Evolutionary conservation across 2,113 vertebrate genomes (phyloP).

Genomic region (Pseudorhombus dupliciocellatus): DNA sequence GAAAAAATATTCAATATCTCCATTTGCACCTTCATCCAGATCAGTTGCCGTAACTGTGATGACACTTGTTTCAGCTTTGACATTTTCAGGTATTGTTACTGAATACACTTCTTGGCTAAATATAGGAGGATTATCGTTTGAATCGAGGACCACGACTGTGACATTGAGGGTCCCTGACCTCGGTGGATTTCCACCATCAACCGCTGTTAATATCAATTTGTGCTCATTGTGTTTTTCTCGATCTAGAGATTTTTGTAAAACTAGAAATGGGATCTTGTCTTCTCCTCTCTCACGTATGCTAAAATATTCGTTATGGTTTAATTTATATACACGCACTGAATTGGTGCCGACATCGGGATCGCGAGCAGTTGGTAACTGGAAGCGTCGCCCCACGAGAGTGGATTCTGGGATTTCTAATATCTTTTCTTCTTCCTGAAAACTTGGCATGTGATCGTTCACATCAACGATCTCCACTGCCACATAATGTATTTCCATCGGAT

Average conservation of each 20-base stretch:
- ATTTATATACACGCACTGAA: constrained; percentile 64
- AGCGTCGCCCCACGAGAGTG: constrained; percentile 30
- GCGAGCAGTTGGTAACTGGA: constrained; percentile 58
- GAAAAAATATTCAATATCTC: constrained; percentile 68
- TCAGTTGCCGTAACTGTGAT: constrained; percentile 68
- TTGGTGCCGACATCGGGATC: constrained; percentile 69
- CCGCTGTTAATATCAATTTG: constrained; percentile 60
- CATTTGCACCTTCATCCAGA: constrained; percentile 68
- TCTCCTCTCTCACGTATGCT: constrained; percentile 60
- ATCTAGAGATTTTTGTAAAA: constrained; percentile 73
- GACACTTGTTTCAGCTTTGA: constrained; percentile 29
- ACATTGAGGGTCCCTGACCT: constrained; percentile 67
- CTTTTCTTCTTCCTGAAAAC: constrained; percentile 64
- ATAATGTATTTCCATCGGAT: constrained; percentile 78
- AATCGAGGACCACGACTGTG: constrained; percentile 70
- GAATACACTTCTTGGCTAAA: constrained; percentile 71
- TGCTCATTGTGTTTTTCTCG: constrained; percentile 61
- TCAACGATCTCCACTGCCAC: constrained; percentile 69
- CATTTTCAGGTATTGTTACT: constrained; percentile 66
- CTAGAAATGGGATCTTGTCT: constrained; percentile 69
- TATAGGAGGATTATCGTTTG: constrained; percentile 74
- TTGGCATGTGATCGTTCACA: constrained; percentile 73
- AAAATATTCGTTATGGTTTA: constrained; percentile 74
- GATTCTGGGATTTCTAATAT: constrained; percentile 65
- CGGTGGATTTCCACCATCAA: constrained; percentile 73